Base-by-base conservation (phyloP, 2,797 vertebrate species). In the Streptopelia turtur region DNA sequence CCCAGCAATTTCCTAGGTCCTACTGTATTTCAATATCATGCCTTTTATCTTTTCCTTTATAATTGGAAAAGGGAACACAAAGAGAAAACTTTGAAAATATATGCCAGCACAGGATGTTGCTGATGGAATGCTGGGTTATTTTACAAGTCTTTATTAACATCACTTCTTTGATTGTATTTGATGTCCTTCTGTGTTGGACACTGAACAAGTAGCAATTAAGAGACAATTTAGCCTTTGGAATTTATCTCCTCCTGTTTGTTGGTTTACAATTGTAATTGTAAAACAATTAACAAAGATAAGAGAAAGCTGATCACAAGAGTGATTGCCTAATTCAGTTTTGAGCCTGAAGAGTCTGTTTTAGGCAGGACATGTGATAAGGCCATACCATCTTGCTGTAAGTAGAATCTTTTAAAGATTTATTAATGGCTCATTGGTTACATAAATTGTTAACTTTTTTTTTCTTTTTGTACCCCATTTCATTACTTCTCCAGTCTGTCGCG, bases 41-140 rank as follows among this genome's bases (percentile, higher is more conserved):
- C 2, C 45, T 91, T 84, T 94, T 68, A 92, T 87, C 53, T 92
- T 92, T 71, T 71, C n/a, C 45, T 57, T 93, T 89, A 16, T 80
- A 91, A 83, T 24, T 92, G 52, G 25, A 87, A 93, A 87, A 64
- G 16, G 45, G 24, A 90, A 74, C 18, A 92, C 11, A 82, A 87
- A 72, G 39, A 87, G 60, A 79, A 90, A 82, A 84, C 13, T 86
- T 76, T 83, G 71, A 77, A 95, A 92, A 92, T 61, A 80, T 18
- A 85, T 74, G 39, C 27, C 72, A 85, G 60, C 0, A 1, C 27
- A 75, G 68, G 78, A 65, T 70, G 65, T 8, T 79, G 68, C 18
- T 74, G 53, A 61, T 70, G 30, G 78, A 91, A 87, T 30, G 11
- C 35, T 68, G 60, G 31, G 35, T 53, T 77, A 16, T 39, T 89